phyloP scores from a whole-genome alignment of 2,888 invertebrate genomes.

The Pyrocoelia pectoralis region DNA sequence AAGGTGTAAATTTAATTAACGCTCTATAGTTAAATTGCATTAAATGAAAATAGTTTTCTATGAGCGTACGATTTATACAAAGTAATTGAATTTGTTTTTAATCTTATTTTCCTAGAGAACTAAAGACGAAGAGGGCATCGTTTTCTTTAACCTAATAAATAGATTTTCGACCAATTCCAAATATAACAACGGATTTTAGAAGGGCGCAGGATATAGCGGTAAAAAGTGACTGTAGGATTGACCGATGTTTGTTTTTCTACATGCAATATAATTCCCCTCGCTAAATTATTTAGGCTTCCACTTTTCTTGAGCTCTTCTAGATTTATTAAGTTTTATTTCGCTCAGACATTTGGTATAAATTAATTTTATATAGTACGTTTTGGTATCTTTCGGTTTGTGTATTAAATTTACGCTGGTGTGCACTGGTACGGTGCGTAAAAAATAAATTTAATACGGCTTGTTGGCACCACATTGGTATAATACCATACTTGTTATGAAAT shows the following conservation, averaged over 20 bases:
- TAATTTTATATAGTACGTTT: too few species aligned
- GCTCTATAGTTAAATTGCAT: neutral
- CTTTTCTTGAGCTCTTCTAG: neutral
- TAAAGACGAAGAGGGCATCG: neutral
- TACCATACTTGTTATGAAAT: neutral
- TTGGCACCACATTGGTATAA: slow-evolving; percentile 5
- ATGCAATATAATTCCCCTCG: neutral
- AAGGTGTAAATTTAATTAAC: slow-evolving; percentile 1
- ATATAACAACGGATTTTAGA: slow-evolving; percentile 14
- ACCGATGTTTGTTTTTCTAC: slow-evolving; percentile 23
- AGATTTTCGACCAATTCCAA: slow-evolving; percentile 21
- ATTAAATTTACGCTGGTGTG: too few species aligned
- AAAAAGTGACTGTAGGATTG: slow-evolving; percentile 24
- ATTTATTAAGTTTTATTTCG: neutral
- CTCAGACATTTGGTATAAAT: too few species aligned
- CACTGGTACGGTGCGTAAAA: neutral
- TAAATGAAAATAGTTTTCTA: neutral
- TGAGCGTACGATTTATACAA: neutral
- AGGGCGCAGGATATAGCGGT: slow-evolving; percentile 16
- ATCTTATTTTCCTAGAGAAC: neutral
- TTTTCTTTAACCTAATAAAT: slow-evolving; percentile 16
- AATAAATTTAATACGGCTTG: slow-evolving; percentile 6
- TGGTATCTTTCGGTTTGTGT: too few species aligned
- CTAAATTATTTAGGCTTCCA: neutral
- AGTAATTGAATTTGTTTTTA: neutral